Evolutionary conservation across 2,113 vertebrate genomes (phyloP), one percentile per base, ranked within the genome.

Genomic region (Aix galericulata): DNA sequence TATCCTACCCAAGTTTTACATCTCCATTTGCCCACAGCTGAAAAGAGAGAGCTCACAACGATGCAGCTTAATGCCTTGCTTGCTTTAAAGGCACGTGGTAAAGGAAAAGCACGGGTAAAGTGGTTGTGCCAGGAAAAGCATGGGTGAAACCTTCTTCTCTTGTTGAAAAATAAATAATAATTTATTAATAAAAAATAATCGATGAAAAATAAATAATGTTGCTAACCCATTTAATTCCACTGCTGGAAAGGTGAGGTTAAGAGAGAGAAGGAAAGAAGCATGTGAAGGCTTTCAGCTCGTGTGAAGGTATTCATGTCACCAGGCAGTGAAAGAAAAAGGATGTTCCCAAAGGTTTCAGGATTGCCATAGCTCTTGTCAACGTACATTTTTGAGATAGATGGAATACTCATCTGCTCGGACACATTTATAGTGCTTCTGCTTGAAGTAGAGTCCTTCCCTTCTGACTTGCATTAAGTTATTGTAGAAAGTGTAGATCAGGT

Each of bases 341-440:
- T 36, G 69, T 29, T 22, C 81, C 40, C 42, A 84, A 21, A 32
- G 74, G 81, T 56, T 58, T 89, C 20, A 46, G 62, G 89, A 52
- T 2, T 23, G 27, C 68, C 56, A 75, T 68, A 93, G 89, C 63
- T 83, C 68, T 59, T 77, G 52, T 25, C 82, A 64, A 97, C 96
- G 25, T 86, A 98, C 98, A 31, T 96, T 96, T 92, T 98, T 97
- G 67, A 96, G 97, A 75, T 97, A 98, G 81, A 98, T 96, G 64
- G 98, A 98, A 81, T 82, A 87, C 18, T 97, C 93, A 93, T 98
- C 98, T 8, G 97, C 96, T 6, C 96, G 96, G 59, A 98, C 91
- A 85, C 98, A 98, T 66, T 75, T 97, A 66, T 98, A 98, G 62
- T 92, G 53, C 59, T 95, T 95, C 38, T 97, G 95, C 82, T 93